Evolutionary conservation across 2,888 invertebrate species (phyloP).

Genomic region (Eupithecia exiguata): DNA sequence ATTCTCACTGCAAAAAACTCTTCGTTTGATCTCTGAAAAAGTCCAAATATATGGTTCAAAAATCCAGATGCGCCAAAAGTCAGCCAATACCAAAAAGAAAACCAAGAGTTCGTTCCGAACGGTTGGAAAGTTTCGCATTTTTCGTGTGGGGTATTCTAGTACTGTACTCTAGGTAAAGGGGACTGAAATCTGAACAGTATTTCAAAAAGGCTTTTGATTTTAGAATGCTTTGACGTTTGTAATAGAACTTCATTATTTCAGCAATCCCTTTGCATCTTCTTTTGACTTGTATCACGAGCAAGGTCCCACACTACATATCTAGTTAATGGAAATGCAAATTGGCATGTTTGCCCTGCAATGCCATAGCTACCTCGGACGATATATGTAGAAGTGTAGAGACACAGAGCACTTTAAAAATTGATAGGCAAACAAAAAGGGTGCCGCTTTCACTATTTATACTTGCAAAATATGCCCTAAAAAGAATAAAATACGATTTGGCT

Average conservation of each 20-base stretch:
- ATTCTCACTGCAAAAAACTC: neutral
- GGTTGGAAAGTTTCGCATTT: constrained; percentile 26
- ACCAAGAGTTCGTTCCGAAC: constrained; percentile 21
- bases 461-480: neutral
- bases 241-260: neutral
- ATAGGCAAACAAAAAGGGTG: neutral
- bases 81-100: constrained; percentile 30
- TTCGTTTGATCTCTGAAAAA: constrained; percentile 25
- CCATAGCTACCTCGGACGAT: neutral
- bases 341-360: neutral
- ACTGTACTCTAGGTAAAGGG: constrained; percentile 4
- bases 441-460: neutral
- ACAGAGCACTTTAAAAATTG: too few relatives aligned
- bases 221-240: neutral
- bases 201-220: constrained; percentile 12
- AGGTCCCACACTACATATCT: too few relatives aligned
- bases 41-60: constrained; percentile 17
- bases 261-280: neutral
- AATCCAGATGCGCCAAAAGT: constrained; percentile 23
- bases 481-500: neutral
- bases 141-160: constrained; percentile 10
- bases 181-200: neutral
- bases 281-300: neutral
- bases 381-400: too few relatives aligned
- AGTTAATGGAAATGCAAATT: neutral